Conservation (phyloP, 2,113 vertebrate genomes). For the Centropus bengalensis region DNA sequence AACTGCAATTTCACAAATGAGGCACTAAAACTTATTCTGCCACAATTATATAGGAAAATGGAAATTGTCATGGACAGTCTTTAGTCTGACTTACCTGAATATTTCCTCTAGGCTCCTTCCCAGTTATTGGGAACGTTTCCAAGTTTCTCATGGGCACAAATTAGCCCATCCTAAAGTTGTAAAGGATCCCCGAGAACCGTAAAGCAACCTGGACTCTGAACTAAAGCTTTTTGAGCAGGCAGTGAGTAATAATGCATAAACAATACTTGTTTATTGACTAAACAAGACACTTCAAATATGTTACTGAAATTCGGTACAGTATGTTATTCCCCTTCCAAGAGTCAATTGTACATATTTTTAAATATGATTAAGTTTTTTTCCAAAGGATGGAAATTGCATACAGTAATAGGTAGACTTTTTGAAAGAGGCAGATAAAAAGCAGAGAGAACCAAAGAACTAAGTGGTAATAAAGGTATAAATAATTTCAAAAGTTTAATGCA, state of each 20-base stretch:
- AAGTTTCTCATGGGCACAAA: neutral
- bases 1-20: neutral
- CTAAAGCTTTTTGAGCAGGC: neutral
- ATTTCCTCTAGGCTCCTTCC: neutral
- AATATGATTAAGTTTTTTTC: neutral
- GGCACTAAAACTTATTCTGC: neutral
- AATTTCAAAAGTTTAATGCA: neutral
- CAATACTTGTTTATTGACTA: neutral
- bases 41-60: neutral
- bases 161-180: neutral
- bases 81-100: neutral
- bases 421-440: neutral
- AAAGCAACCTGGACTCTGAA: neutral
- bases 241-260: neutral
- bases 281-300: neutral
- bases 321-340: neutral
- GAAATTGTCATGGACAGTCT: neutral
- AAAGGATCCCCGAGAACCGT: neutral
- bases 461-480: neutral
- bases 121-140: neutral
- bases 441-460: neutral
- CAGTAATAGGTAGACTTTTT: neutral
- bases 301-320: neutral
- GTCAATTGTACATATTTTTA: neutral
- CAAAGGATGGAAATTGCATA: neutral